These are phyloP conservation scores for Caenorhabditis sp. DNA, from an alignment of 2,888 invertebrate genomes.

Conservation along the genomic window DNA sequence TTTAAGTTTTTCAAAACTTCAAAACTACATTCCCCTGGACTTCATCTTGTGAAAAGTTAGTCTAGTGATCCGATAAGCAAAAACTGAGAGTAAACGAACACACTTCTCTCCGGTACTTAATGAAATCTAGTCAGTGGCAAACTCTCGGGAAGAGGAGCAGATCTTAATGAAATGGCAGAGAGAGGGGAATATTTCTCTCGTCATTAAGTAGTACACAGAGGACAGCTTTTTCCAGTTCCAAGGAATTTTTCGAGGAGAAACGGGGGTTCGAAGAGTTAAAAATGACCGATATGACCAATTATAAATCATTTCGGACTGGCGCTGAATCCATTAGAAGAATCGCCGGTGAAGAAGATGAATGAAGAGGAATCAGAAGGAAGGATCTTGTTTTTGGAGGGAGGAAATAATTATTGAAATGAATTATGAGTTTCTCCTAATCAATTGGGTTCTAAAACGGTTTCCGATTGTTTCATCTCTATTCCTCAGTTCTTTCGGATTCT, in stretches of 20 bases:
- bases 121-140: conserved; percentile 38
- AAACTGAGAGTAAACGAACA: conserved; percentile 40
- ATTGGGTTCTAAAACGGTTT: conserved; percentile 37
- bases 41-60: neutral
- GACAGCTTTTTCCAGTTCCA: conserved; percentile 37
- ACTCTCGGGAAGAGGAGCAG: conserved; percentile 33
- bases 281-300: conserved; percentile 48
- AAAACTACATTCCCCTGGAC: no score
- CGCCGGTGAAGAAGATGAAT: conserved; percentile 29
- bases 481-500: neutral
- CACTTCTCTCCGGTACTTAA: conserved; percentile 11
- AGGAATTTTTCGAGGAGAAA: neutral
- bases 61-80: neutral
- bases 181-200: neutral
- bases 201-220: conserved; percentile 37
- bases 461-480: conserved; percentile 20
- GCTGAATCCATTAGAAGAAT: conserved; percentile 44
- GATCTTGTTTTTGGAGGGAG: conserved; percentile 41
- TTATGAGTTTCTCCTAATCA: conserved; percentile 6
- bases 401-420: conserved; percentile 13
- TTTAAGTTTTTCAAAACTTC: no score
- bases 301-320: conserved; percentile 50
- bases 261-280: conserved; percentile 19
- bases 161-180: conserved; percentile 6
- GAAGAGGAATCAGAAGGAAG: conserved; percentile 23